Percentiles rank a stretch among this genome's conserved stretches.
Conservation (phyloP, 2,888 invertebrate species). For the Philereme vetulata region DNA sequence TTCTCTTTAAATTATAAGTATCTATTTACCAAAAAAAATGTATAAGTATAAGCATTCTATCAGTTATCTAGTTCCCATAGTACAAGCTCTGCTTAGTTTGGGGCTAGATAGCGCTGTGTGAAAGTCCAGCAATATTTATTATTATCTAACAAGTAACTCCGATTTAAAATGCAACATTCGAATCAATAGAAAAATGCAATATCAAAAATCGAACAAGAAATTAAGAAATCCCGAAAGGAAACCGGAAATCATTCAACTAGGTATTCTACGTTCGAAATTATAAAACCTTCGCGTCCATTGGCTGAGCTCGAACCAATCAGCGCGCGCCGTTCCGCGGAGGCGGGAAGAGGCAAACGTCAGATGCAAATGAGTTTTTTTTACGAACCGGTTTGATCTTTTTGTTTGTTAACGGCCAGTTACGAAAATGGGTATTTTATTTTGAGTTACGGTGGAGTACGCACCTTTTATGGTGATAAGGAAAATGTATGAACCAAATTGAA, state of each 20-base stretch:
- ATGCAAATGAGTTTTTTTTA: conserved; percentile 74
- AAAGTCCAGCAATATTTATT: too few species aligned
- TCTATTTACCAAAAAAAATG: too few species aligned
- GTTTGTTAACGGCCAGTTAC: conserved; percentile 62
- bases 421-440: conserved; percentile 55
- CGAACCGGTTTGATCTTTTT: conserved; percentile 62
- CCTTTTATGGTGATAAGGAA: conserved; percentile 24
- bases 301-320: conserved; percentile 62
- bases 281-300: conserved; percentile 61
- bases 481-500: conserved; percentile 2
- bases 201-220: too few species aligned
- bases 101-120: too few species aligned
- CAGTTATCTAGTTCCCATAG: too few species aligned
- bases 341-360: conserved; percentile 79
- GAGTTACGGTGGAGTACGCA: conserved; percentile 43
- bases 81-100: too few species aligned
- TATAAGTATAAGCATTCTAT: too few species aligned
- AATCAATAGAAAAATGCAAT: too few species aligned
- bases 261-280: conserved; percentile 20
- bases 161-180: too few species aligned
- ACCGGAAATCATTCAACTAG: conserved; percentile 1
- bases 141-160: too few species aligned
- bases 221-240: not conserved
- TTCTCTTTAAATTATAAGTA: too few species aligned
- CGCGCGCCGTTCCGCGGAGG: conserved; percentile 57